Conservation (phyloP, 2,888 invertebrate genomes). For the Dusona sp. region DNA sequence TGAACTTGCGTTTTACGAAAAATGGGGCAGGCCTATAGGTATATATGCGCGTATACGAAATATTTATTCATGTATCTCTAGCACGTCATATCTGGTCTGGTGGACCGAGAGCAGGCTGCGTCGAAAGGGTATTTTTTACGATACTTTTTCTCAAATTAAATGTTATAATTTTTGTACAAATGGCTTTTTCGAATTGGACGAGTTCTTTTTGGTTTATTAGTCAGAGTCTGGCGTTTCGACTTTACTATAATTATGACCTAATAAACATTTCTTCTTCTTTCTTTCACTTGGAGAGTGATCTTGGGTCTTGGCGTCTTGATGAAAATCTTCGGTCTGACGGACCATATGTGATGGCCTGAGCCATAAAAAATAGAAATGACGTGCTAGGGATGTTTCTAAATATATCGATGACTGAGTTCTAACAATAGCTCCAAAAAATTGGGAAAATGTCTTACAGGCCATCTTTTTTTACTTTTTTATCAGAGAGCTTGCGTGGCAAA, state of each 20-base stretch:
- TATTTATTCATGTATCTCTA: background rate
- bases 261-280: background rate
- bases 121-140: background rate
- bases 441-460: background rate
- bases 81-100: background rate
- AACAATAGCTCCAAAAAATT: background rate
- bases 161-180: background rate
- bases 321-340: background rate
- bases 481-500: conserved; percentile 87
- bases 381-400: background rate
- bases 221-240: background rate
- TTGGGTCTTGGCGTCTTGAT: background rate
- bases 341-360: background rate
- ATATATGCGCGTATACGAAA: conserved; percentile 75
- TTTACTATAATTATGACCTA: background rate
- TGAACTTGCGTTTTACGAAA: conserved; percentile 86
- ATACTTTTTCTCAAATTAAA: background rate
- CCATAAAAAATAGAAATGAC: background rate
- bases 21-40: conserved; percentile 88
- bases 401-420: background rate
- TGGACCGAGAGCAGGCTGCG: background rate
- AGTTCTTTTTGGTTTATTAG: background rate
- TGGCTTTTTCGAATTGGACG: background rate
- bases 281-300: too few relatives aligned
- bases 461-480: conserved; percentile 42